Evolutionary conservation across 1,140 invertebrate genomes (phyloP).

Genomic region (Drosophila leontia): DNA sequence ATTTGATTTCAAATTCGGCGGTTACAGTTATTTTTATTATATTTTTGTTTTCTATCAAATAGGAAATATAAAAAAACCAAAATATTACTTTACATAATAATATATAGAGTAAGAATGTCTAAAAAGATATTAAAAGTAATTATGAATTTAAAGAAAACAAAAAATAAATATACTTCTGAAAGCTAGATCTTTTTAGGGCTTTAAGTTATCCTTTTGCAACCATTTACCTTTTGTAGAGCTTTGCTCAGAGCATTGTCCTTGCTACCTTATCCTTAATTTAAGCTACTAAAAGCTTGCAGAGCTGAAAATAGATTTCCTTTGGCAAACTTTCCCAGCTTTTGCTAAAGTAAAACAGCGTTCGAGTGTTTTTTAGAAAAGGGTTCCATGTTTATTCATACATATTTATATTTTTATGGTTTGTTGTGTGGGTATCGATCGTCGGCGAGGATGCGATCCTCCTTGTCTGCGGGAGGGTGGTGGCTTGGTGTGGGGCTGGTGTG

Average conservation of each 20-base stretch:
- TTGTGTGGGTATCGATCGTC: conserved; percentile 15
- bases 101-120: too few species aligned
- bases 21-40: too few species aligned
- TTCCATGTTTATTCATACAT: conserved; percentile 41
- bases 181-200: too few species aligned
- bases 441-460: conserved; percentile 11
- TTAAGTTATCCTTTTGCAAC: too few species aligned
- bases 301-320: not conserved
- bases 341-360: not conserved
- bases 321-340: not conserved
- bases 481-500: not conserved
- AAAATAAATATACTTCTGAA: too few species aligned
- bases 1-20: too few species aligned
- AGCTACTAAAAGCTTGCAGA: not conserved
- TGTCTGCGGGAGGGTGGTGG: conserved; percentile 7
- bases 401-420: conserved; percentile 29
- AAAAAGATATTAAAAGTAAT: too few species aligned
- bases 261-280: not conserved
- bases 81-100: too few species aligned
- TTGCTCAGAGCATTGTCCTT: not conserved
- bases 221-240: not conserved
- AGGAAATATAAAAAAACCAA: too few species aligned
- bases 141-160: too few species aligned
- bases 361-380: conserved; percentile 40
- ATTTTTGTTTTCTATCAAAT: too few species aligned